A percentile compares a stretch with the other conserved stretches of the same genome.
phyloP scores from a whole-genome alignment of 2,797 vertebrate genomes.

The Poeciliopsis turneri region DNA sequence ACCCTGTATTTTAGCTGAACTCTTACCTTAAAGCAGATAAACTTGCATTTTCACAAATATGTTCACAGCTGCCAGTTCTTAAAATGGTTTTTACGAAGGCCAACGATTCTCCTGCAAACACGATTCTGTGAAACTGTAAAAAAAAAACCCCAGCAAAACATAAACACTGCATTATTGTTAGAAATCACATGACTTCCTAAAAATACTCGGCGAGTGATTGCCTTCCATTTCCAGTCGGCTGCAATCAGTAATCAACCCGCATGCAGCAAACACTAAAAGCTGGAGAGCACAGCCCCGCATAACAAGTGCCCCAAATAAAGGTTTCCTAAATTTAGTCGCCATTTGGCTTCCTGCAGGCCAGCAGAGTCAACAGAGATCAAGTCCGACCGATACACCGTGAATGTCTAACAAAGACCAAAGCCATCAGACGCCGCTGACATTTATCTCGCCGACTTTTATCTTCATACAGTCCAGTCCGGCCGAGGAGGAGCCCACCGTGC shows the following conservation, averaged over 20 bases:
- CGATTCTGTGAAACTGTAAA: slow-evolving; percentile 15
- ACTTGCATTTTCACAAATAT: neutral
- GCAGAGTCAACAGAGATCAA: slow-evolving; percentile 38
- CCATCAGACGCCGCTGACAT: slow-evolving; percentile 37
- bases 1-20: neutral
- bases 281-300: slow-evolving; percentile 38
- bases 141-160: slow-evolving; percentile 20
- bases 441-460: slow-evolving; percentile 50
- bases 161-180: slow-evolving; percentile 21
- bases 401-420: slow-evolving; percentile 29
- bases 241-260: slow-evolving; percentile 59
- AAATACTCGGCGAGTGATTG: slow-evolving; percentile 40
- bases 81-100: slow-evolving; percentile 34
- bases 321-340: slow-evolving; percentile 39
- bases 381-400: slow-evolving; percentile 28
- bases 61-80: neutral
- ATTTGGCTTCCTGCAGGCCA: slow-evolving; percentile 31
- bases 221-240: slow-evolving; percentile 44
- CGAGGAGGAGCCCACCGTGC: slow-evolving; percentile 26
- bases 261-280: slow-evolving; percentile 44
- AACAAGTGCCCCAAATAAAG: slow-evolving; percentile 47
- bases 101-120: slow-evolving; percentile 13
- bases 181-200: slow-evolving; percentile 23
- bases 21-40: neutral
- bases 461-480: slow-evolving; percentile 44